Percentiles rank a stretch among this genome's conserved stretches.
These are phyloP conservation scores for Syndactyla subalaris DNA, from an alignment of 2,797 vertebrate genomes.

Conservation along the genomic window DNA sequence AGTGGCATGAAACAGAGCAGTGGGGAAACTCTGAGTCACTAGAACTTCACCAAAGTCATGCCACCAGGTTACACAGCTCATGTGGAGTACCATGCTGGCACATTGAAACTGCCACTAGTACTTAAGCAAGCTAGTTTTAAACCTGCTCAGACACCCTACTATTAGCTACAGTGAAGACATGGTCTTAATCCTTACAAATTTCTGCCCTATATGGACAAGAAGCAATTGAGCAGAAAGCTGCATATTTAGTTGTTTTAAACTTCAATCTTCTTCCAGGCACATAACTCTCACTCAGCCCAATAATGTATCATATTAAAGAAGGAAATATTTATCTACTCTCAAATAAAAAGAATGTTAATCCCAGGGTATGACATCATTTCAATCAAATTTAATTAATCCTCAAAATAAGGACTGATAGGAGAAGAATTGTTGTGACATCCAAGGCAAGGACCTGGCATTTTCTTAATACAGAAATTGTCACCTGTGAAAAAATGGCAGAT, in stretches of 20 bases:
- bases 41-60: not conserved
- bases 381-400: not conserved
- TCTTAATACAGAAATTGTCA: not conserved
- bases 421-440: not conserved
- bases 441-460: not conserved
- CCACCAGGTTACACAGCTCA: not conserved
- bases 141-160: not conserved
- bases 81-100: not conserved
- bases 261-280: not conserved
- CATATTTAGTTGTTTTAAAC: not conserved
- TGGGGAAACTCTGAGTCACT: not conserved
- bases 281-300: not conserved
- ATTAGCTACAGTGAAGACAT: not conserved
- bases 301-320: not conserved
- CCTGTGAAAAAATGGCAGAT: not conserved
- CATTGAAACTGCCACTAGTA: not conserved
- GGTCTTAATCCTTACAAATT: not conserved
- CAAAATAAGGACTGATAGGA: not conserved
- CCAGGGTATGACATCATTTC: not conserved
- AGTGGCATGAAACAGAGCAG: not conserved
- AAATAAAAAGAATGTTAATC: not conserved
- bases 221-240: not conserved
- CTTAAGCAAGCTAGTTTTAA: not conserved
- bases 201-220: not conserved
- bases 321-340: not conserved